These are phyloP conservation scores for Ahaetulla prasina DNA, from an alignment of 2,113 vertebrate species.

Conservation along the genomic window DNA sequence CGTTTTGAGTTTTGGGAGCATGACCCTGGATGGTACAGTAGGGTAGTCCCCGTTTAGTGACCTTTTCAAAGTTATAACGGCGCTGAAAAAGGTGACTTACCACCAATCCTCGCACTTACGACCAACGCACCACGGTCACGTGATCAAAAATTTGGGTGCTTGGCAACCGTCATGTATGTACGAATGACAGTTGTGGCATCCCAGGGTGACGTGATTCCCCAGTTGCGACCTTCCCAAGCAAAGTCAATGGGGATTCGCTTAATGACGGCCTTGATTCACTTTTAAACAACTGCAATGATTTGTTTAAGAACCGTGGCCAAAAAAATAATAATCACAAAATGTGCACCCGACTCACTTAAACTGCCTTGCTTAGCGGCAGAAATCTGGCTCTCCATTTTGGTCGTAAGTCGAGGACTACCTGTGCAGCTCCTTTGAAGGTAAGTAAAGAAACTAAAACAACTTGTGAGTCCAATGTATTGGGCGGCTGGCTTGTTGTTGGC, in stretches of 20 bases:
- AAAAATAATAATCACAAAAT: neutral
- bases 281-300: neutral
- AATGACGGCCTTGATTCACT: neutral
- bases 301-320: neutral
- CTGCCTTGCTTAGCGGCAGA: neutral
- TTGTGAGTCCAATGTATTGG: accelerated
- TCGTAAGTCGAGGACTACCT: neutral
- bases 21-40: neutral
- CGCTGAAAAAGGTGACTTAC: no score
- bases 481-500: neutral
- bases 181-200: no score
- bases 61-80: neutral
- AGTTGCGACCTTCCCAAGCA: no score
- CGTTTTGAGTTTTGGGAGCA: neutral
- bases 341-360: neutral
- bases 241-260: neutral
- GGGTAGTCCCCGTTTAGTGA: neutral
- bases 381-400: neutral
- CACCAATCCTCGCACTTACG: no score
- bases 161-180: no score
- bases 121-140: no score
- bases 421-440: neutral
- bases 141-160: no score
- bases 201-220: no score
- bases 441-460: neutral